phyloP scores from a whole-genome alignment of 2,113 vertebrate species.

The Larimichthys polyactis region DNA sequence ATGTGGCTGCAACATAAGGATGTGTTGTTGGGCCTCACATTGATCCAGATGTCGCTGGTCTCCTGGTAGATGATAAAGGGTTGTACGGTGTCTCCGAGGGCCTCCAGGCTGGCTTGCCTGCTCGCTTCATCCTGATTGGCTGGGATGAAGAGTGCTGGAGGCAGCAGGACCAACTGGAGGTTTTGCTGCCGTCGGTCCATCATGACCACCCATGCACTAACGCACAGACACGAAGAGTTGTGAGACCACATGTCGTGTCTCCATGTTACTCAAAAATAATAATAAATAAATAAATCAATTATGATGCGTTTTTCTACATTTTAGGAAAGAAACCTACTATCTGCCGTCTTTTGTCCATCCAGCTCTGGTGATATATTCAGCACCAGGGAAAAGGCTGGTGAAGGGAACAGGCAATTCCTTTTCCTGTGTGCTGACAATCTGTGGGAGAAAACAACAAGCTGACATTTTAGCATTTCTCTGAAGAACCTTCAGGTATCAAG shows the following conservation, averaged over 20 bases:
- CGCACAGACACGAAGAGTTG: neutral
- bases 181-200: constrained; percentile 92
- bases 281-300: neutral
- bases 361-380: constrained; percentile 93
- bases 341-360: constrained; percentile 94
- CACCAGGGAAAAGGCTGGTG: constrained; percentile 85
- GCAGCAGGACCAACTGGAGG: constrained; percentile 91
- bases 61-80: constrained; percentile 93
- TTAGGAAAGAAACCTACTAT: constrained; percentile 83
- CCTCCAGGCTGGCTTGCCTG: constrained; percentile 84
- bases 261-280: neutral
- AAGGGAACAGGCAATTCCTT: constrained; percentile 92
- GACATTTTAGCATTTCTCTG: neutral
- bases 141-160: constrained; percentile 90
- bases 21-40: constrained; percentile 82
- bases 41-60: constrained; percentile 94
- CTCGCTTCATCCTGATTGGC: constrained; percentile 83
- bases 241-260: neutral
- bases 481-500: neutral
- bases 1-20: neutral
- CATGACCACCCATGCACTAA: constrained; percentile 93
- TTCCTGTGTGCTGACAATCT: constrained; percentile 89
- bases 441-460: constrained; percentile 23
- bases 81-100: constrained; percentile 85
- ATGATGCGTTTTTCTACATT: neutral